These are phyloP conservation scores for Oscheius sp. DNA, from an alignment of 2,888 invertebrate genomes.

Conservation along the genomic window DNA sequence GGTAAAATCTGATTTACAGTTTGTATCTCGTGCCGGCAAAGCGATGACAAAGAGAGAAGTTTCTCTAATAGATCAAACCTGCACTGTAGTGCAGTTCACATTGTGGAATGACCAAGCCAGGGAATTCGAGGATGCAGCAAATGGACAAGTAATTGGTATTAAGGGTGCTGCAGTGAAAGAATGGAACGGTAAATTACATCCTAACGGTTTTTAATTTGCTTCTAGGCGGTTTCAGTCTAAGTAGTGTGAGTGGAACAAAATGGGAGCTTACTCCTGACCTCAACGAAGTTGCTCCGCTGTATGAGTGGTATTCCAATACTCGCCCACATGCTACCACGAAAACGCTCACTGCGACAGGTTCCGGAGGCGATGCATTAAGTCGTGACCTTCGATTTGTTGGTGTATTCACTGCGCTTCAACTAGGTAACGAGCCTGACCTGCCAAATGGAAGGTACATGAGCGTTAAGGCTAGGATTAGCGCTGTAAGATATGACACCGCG, in stretches of 20 bases:
- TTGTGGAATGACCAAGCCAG: slow-evolving; percentile 85
- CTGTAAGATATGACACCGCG: slow-evolving; percentile 85
- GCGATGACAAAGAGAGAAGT: slow-evolving; percentile 87
- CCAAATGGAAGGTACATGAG: slow-evolving; percentile 81
- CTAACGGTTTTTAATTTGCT: not conserved
- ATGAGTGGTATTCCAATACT: slow-evolving; percentile 89
- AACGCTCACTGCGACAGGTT: slow-evolving; percentile 32
- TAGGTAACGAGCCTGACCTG: slow-evolving; percentile 74
- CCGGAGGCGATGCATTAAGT: slow-evolving; percentile 14
- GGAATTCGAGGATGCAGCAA: slow-evolving; percentile 79
- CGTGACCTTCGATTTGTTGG: slow-evolving; percentile 60
- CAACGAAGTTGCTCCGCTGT: slow-evolving; percentile 84
- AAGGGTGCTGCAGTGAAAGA: slow-evolving; percentile 88
- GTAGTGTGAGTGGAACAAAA: slow-evolving; percentile 72
- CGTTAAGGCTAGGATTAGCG: slow-evolving; percentile 83
- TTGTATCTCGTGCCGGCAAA: slow-evolving; percentile 55
- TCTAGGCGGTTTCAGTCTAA: slow-evolving; percentile 74
- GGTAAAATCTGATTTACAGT: slow-evolving; percentile 36
- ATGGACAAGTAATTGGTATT: slow-evolving; percentile 82
- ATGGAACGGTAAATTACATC: slow-evolving; percentile 81
- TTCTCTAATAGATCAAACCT: slow-evolving; percentile 86
- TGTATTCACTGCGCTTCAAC: slow-evolving; percentile 41
- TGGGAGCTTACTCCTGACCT: slow-evolving; percentile 89
- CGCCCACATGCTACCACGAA: slow-evolving; percentile 60
- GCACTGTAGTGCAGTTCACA: slow-evolving; percentile 84